These are phyloP conservation scores for Crocuta crocuta DNA, from an alignment of 2,113 vertebrate genomes.

Conservation along the genomic window DNA sequence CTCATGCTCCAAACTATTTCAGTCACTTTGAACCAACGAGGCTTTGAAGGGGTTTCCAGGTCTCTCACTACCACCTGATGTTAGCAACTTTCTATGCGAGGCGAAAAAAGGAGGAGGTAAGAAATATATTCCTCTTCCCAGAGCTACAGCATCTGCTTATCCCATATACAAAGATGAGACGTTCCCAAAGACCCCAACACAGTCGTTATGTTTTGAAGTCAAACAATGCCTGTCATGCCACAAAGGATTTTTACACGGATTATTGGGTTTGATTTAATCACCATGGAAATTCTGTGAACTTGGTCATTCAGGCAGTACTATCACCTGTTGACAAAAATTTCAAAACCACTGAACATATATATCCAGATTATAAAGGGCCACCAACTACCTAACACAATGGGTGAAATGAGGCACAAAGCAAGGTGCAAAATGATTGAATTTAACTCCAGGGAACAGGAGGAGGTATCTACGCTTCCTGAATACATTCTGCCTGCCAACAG, in stretches of 20 bases:
- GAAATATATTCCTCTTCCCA: background rate
- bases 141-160: too few species aligned
- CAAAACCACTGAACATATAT: background rate
- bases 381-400: background rate
- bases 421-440: background rate
- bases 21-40: background rate
- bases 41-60: background rate
- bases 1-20: background rate
- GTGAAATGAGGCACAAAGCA: background rate
- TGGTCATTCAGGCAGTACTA: background rate
- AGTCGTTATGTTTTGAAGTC: background rate
- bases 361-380: background rate
- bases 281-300: background rate
- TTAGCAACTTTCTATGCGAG: background rate
- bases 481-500: background rate
- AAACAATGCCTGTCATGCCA: background rate
- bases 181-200: background rate
- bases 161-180: background rate
- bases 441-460: background rate
- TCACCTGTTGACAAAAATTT: background rate
- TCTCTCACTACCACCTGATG: background rate
- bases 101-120: too few species aligned
- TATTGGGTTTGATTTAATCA: background rate
- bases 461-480: background rate
- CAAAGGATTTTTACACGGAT: background rate